A percentile compares a stretch with the other conserved stretches of the same genome.
These are phyloP conservation scores for Xenentodon cancila DNA, from an alignment of 2,797 vertebrate species.

Conservation along the genomic window DNA sequence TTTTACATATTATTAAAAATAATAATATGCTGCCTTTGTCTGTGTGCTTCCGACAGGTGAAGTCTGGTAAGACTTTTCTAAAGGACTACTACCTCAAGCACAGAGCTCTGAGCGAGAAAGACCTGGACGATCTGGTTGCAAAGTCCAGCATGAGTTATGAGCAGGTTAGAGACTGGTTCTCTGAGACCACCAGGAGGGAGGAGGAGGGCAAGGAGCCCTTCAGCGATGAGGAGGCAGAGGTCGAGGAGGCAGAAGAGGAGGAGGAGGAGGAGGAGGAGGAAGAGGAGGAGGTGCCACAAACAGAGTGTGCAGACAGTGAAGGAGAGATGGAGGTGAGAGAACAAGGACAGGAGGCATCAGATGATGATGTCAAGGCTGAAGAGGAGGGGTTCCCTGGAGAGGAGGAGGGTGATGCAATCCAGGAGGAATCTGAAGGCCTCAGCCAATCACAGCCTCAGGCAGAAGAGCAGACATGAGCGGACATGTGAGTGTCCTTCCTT, in stretches of 20 bases:
- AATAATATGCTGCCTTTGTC: neutral
- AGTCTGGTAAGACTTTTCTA: constrained; percentile 90
- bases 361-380: constrained; percentile 72
- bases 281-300: constrained; percentile 72
- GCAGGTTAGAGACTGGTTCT: constrained; percentile 97
- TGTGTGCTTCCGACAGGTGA: constrained; percentile 59
- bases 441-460: constrained; percentile 89
- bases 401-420: constrained; percentile 21
- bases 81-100: constrained; percentile 96
- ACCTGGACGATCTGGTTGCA: constrained; percentile 93
- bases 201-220: constrained; percentile 88
- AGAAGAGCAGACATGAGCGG: constrained; percentile 83
- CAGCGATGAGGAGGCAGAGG: constrained; percentile 44
- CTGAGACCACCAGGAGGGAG: constrained; percentile 82
- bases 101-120: constrained; percentile 91
- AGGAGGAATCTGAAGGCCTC: constrained; percentile 78
- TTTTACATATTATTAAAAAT: too few relatives aligned
- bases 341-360: constrained; percentile 70
- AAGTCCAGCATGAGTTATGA: constrained; percentile 97
- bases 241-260: neutral
- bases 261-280: constrained; percentile 40
- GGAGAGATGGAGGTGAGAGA: constrained; percentile 65
- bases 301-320: constrained; percentile 50
- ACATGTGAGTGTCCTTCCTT: constrained; percentile 36
- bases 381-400: constrained; percentile 73